Percentiles rank a stretch among this genome's conserved stretches.
Evolutionary conservation across 2,113 vertebrate genomes (phyloP).

Genomic region (Myotis brandtii): DNA sequence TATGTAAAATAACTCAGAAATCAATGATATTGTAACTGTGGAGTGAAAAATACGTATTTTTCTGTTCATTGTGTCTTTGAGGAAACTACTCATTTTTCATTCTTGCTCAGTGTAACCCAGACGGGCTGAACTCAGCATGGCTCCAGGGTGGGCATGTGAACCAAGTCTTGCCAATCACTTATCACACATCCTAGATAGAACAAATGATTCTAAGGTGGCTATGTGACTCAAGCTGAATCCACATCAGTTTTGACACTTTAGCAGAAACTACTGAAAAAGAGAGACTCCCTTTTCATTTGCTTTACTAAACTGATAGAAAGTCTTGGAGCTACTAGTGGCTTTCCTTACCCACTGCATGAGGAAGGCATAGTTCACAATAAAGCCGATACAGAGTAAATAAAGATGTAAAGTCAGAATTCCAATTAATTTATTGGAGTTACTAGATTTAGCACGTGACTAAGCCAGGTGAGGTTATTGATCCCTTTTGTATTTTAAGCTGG

Average conservation of each 20-base stretch:
- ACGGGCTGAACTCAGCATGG: background rate
- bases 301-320: background rate
- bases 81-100: background rate
- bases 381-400: background rate
- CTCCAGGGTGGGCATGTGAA: background rate
- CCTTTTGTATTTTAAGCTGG: slow-evolving; percentile 1
- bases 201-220: background rate
- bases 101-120: background rate
- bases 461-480: background rate
- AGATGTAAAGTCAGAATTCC: background rate
- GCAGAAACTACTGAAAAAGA: background rate
- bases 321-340: background rate
- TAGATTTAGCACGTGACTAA: background rate
- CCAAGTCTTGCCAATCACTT: background rate
- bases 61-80: background rate
- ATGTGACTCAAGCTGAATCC: background rate
- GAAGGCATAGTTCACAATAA: background rate
- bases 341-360: background rate
- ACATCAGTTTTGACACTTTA: slow-evolving; percentile 1
- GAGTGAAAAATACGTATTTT: background rate
- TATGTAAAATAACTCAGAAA: slow-evolving; percentile 12
- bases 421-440: background rate
- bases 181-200: background rate
- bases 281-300: background rate
- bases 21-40: background rate